phyloP scores from a whole-genome alignment of 2,113 vertebrate genomes.

The Neodontobutis hainanensis region DNA sequence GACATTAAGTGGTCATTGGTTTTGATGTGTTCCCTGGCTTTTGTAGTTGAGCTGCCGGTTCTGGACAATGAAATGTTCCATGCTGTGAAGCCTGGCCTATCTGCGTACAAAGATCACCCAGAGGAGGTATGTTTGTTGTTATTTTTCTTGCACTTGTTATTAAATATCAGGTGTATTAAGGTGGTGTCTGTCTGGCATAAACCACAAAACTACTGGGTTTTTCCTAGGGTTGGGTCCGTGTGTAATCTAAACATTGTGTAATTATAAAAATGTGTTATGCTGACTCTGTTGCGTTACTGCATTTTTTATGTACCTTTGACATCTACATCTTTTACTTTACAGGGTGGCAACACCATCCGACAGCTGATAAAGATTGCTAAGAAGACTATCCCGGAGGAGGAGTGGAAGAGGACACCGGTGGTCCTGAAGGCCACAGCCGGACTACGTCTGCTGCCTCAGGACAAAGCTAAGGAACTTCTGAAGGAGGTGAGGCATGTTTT shows the following conservation, averaged over 20 bases:
- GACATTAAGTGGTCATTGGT: neutral
- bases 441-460: slow-evolving; percentile 87
- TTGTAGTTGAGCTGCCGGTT: slow-evolving; percentile 84
- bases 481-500: slow-evolving; percentile 81
- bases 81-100: slow-evolving; percentile 95
- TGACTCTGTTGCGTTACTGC: slow-evolving; percentile 14
- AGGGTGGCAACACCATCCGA: slow-evolving; percentile 90
- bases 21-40: slow-evolving; percentile 27
- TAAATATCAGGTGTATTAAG: slow-evolving; percentile 39
- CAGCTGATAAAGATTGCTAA: slow-evolving; percentile 88
- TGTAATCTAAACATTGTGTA: slow-evolving; percentile 51
- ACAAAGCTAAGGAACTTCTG: slow-evolving; percentile 88
- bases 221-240: slow-evolving; percentile 49
- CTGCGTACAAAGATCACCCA: slow-evolving; percentile 90
- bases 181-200: slow-evolving; percentile 29
- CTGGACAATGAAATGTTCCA: slow-evolving; percentile 95
- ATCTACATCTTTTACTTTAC: slow-evolving; percentile 11
- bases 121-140: slow-evolving; percentile 82
- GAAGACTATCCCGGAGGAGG: slow-evolving; percentile 86
- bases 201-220: slow-evolving; percentile 44
- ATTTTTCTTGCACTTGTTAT: slow-evolving; percentile 38
- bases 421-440: slow-evolving; percentile 96
- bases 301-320: slow-evolving; percentile 1
- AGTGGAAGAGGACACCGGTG: slow-evolving; percentile 91
- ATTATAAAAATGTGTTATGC: slow-evolving; percentile 50